Evolutionary conservation across 2,113 vertebrate genomes (phyloP), one percentile per base, ranked within the genome.

Genomic region (Lycaon pictus): DNA sequence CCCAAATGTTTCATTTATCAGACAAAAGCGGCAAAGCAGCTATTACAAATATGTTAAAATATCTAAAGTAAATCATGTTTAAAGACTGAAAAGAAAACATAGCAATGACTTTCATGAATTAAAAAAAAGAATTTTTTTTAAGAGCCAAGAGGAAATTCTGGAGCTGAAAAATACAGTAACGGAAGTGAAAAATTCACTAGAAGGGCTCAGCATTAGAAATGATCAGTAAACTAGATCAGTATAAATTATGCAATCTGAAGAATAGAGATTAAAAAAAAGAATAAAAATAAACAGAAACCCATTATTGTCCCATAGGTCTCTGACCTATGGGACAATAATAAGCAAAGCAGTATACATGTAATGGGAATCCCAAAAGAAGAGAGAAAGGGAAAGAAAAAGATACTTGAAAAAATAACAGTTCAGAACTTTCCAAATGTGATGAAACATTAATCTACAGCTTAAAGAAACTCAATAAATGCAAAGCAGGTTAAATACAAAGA

Each of bases 81-180:
- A 81, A 91, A 95, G 62, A 72, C 27, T 77, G 81, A 95, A 96
- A 93, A 67, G 88, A 77, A 96, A 80, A 37, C 56, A 95, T 32
- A 94, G 63, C 27, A 91, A 90, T 69, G 20, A 79, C n/a, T n/a
- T 65, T 65, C 4, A 51, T 81, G 37, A 83, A 77, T 84, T 81
- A 19, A 90, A 90, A 94, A 65, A 71, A 22, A 84, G 86, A 95
- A 74, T 87, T 83, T 97, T 84, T 84, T 16, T 43, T 29, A 84
- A 80, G 20, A 95, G 77, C 63, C 20, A 85, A 97, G 88, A 65
- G 5, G 58, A 95, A 77, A 89, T 80, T 94, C 74, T 83, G 32
- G 79, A 87, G 32, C 71, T 88, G 56, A 82, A 90, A 76, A 89
- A 48, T 37, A 69, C 0, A 93, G 37, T 85, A 85, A 95, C 11